Evolutionary conservation across 2,797 vertebrate genomes (phyloP), one percentile per base, ranked within the genome.

Genomic region (Chelon labrosus): DNA sequence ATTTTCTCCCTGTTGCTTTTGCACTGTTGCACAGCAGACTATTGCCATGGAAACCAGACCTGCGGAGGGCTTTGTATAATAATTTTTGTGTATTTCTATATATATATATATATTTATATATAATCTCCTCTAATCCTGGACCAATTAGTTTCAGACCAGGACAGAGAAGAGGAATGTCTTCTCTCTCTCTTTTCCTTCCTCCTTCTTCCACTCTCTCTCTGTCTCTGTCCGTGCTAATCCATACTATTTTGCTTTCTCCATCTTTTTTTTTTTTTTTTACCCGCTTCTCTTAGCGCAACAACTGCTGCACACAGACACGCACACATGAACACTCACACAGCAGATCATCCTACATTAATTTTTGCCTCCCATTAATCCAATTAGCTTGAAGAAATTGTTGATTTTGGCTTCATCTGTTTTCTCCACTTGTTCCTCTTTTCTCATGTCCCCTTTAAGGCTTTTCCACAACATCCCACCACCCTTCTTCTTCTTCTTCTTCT

Each of bases 91-190:
- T 79, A 60, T 71, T 61, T 77, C 83, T 82, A 80, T 70, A 77
- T 75, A 61, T 64, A 51, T 65, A 47, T 58, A 51, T 25, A 71
- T 76, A 77, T 70, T 47, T 59, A 68, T 63, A 72, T 85, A 91
- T 92, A 92, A 92, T 92, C 91, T 90, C 87, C 82, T 89, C 83
- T 94, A 95, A 95, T 95, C 92, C 93, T 88, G 87, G 82, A 87
- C 92, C 92, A 95, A 95, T 95, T 94, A 94, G 90, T 93, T 94
- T 94, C 89, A 92, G 89, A 88, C 89, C 85, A 85, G 91, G 89
- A 94, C 85, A 79, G 85, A 86, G 60, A 59, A 65, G 77, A 88
- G 72, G 70, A 84, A 85, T 70, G 65, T 73, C 74, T 79, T 39
- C 66, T 74, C 61, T 70, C 49, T 31, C 50, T 70, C 47, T 39